These are phyloP conservation scores for Conger conger DNA, from an alignment of 2,113 vertebrate species.

Conservation along the genomic window DNA sequence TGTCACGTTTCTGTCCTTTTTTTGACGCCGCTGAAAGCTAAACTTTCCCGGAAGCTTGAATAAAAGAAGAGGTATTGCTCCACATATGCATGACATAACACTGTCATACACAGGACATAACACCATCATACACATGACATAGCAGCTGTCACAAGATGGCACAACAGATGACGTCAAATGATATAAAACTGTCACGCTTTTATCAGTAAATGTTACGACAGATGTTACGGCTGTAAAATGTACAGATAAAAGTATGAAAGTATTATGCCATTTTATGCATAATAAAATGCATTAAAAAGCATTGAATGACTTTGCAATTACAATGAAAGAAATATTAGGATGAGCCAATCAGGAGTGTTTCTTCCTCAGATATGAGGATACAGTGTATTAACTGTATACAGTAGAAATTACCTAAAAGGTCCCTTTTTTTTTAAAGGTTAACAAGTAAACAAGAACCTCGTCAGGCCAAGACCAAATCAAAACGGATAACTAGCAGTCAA, in stretches of 20 bases:
- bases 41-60: background rate
- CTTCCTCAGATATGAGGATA: background rate
- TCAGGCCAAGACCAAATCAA: background rate
- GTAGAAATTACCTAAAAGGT: background rate
- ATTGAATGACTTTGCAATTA: background rate
- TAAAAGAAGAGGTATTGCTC: background rate
- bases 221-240: too few relatives aligned
- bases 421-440: background rate
- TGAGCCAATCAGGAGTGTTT: background rate
- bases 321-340: background rate
- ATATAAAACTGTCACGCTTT: too few relatives aligned
- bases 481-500: background rate
- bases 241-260: too few relatives aligned
- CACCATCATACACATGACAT: too few relatives aligned
- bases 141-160: too few relatives aligned
- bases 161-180: too few relatives aligned
- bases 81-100: too few relatives aligned
- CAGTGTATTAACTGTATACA: background rate
- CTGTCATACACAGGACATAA: too few relatives aligned
- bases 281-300: too few relatives aligned
- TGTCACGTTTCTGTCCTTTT: too few relatives aligned
- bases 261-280: too few relatives aligned
- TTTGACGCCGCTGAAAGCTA: background rate
- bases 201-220: too few relatives aligned
- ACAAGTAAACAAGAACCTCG: background rate